phyloP scores from a whole-genome alignment of 2,888 invertebrate genomes.

The Lycophotia porphyrea region DNA sequence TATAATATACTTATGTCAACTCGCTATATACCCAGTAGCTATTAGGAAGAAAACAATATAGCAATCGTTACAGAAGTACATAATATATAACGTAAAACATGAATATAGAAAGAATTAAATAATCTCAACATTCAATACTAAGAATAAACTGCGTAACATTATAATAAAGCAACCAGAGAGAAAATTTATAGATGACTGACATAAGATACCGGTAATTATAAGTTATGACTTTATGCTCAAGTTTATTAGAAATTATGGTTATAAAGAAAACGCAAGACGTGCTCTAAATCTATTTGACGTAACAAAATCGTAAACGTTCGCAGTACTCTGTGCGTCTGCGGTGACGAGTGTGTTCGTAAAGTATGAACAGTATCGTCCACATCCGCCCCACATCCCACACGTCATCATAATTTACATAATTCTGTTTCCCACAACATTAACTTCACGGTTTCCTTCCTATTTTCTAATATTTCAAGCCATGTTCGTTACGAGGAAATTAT shows the following conservation, averaged over 20 bases:
- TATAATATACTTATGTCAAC: conserved; percentile 24
- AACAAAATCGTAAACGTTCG: conserved; percentile 5
- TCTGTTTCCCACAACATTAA: conserved; percentile 66
- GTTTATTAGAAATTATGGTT: conserved; percentile 25
- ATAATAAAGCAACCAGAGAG: neutral
- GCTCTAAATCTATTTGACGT: conserved; percentile 3
- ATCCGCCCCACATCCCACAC: conserved; percentile 24
- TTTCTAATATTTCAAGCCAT: conserved; percentile 75
- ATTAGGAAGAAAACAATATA: conserved; percentile 32
- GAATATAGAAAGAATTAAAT: neutral
- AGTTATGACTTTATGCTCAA: conserved; percentile 15
- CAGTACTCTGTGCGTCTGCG: neutral
- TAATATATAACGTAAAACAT: conserved; percentile 10
- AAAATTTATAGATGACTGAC: conserved; percentile 2
- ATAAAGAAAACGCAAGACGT: conserved; percentile 1
- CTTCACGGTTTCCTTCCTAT: conserved; percentile 77
- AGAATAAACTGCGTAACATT: neutral
- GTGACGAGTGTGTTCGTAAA: conserved; percentile 3
- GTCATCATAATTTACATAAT: conserved; percentile 72
- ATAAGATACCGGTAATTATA: conserved; percentile 29
- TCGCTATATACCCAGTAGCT: conserved; percentile 16
- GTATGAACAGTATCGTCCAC: conserved; percentile 7
- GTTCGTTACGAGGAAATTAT: conserved; percentile 18
- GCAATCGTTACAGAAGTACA: conserved; percentile 16
- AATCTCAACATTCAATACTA: conserved; percentile 10